A percentile compares a stretch with the other conserved stretches of the same genome.
These are phyloP conservation scores for Eupithecia insigniata DNA, from an alignment of 2,888 invertebrate species.

Conservation along the genomic window DNA sequence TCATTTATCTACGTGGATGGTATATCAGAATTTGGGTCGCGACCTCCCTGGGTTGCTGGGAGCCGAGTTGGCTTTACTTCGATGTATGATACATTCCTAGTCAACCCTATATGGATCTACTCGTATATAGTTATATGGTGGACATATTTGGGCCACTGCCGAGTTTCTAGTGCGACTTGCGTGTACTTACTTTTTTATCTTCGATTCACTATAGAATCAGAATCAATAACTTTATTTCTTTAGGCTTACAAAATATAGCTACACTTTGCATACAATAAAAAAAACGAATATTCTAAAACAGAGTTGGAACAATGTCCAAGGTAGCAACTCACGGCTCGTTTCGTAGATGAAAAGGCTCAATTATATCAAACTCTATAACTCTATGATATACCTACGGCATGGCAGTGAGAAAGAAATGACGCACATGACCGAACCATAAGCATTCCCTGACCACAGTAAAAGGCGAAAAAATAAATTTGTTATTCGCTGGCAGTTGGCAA, in stretches of 20 bases:
- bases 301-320: background rate
- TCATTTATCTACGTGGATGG: conserved; percentile 52
- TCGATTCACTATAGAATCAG: too few species aligned
- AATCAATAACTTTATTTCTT: too few species aligned
- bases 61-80: conserved; percentile 22
- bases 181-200: background rate
- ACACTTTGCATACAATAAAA: background rate
- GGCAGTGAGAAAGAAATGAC: background rate
- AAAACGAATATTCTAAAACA: background rate
- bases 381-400: background rate
- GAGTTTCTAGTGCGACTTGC: background rate
- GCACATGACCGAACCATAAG: background rate
- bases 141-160: conserved; percentile 1
- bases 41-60: conserved; percentile 19
- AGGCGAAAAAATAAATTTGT: conserved; percentile 52
- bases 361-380: background rate
- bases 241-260: too few species aligned
- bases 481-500: conserved; percentile 59
- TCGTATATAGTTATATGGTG: background rate
- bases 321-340: background rate
- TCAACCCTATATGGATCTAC: too few species aligned
- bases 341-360: background rate
- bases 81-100: conserved; percentile 22
- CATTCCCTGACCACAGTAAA: conserved; percentile 24
- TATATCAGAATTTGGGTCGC: conserved; percentile 36